Conservation (phyloP, 2,797 vertebrate species). For the Astyanax mexicanus region DNA sequence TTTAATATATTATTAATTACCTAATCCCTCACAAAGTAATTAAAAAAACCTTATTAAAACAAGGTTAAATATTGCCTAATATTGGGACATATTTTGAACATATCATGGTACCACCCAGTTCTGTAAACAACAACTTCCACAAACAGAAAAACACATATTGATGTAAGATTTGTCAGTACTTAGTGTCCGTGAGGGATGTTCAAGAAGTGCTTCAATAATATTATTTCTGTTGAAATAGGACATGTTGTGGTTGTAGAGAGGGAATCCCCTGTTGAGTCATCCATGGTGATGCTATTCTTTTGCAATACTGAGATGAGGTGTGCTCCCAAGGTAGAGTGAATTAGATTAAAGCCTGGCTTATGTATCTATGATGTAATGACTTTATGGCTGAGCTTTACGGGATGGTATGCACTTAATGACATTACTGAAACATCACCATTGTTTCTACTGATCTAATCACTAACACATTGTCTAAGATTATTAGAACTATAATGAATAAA, state of each 20-base stretch:
- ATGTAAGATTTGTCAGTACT: neutral
- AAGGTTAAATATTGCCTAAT: no score
- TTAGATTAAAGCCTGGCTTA: constrained; percentile 38
- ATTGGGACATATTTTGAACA: no score
- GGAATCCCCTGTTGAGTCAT: constrained; percentile 71
- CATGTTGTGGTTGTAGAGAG: constrained; percentile 60
- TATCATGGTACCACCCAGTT: neutral
- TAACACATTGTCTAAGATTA: neutral
- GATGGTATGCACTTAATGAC: neutral
- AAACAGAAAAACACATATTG: neutral
- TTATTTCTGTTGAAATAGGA: constrained; percentile 65
- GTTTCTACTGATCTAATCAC: neutral
- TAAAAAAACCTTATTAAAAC: no score
- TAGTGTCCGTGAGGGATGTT: neutral
- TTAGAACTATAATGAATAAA: neutral
- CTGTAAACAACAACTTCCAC: neutral
- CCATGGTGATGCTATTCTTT: constrained; percentile 53
- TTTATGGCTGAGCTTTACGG: neutral
- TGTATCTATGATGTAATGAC: constrained; percentile 13
- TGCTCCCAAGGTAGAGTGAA: constrained; percentile 49
- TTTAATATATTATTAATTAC: no score
- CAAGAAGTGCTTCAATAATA: constrained; percentile 28
- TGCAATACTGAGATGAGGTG: constrained; percentile 62
- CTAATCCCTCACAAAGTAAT: no score
- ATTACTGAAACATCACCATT: neutral